Percentiles rank a stretch among this genome's conserved stretches.
Evolutionary conservation across 2,113 vertebrate species (phyloP).

Genomic region (Microtus montanus): DNA sequence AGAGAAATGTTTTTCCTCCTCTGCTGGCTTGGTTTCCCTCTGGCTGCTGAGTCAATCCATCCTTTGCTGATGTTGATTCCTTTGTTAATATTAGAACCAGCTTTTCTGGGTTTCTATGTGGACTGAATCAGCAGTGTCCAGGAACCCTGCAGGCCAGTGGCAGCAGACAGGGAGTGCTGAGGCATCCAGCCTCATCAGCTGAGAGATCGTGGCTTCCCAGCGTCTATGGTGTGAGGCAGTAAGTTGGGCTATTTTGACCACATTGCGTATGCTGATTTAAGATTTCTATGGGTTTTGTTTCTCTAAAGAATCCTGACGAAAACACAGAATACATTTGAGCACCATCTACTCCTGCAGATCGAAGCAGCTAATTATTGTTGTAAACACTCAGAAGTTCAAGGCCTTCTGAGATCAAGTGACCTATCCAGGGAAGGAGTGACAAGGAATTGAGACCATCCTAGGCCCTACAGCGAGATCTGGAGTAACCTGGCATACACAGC

Average conservation of each 20-base stretch:
- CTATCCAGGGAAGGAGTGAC: not conserved
- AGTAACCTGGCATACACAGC: not conserved
- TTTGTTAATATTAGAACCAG: not conserved
- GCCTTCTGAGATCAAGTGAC: not conserved
- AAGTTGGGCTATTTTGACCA: not conserved
- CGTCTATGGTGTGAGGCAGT: not conserved
- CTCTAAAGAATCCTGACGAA: not conserved
- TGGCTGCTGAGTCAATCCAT: not conserved
- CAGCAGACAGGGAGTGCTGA: too few relatives aligned
- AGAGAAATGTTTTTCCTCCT: too few relatives aligned
- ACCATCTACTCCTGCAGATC: not conserved
- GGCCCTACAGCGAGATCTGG: not conserved
- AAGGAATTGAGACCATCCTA: not conserved
- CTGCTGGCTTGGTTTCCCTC: not conserved
- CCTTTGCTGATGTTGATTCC: not conserved
- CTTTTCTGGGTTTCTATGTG: not conserved
- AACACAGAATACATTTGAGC: too few relatives aligned
- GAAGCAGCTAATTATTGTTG: not conserved
- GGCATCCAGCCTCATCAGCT: not conserved
- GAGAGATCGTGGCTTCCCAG: too few relatives aligned
- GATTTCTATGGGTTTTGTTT: not conserved
- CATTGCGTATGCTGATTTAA: not conserved
- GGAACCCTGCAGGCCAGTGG: not conserved
- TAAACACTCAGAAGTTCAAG: not conserved
- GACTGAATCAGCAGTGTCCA: not conserved